These are phyloP conservation scores for Solen grandis DNA, from an alignment of 1,140 invertebrate genomes.

Conservation along the genomic window DNA sequence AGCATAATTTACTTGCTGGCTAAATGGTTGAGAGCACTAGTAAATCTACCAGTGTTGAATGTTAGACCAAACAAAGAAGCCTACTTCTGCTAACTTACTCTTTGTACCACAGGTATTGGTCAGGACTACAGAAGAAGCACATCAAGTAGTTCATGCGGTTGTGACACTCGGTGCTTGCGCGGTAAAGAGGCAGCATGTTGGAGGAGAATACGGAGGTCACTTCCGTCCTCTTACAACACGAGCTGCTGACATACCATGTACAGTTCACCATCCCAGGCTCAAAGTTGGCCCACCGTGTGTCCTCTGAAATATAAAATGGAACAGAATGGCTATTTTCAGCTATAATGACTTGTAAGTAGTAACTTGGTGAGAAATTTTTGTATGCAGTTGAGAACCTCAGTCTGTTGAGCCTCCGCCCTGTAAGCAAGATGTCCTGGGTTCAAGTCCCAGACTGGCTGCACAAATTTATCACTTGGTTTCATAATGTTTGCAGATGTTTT, in stretches of 20 bases:
- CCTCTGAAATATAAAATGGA: conserved; percentile 74
- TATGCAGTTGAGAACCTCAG: no score
- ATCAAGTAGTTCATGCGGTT: conserved; percentile 81
- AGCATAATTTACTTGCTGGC: no score
- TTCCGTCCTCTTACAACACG: conserved; percentile 81
- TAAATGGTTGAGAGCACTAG: no score
- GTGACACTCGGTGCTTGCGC: conserved; percentile 72
- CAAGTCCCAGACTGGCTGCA: no score
- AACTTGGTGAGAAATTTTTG: no score
- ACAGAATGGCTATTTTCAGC: no score
- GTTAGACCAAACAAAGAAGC: neutral
- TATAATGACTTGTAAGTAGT: no score
- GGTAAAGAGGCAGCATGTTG: conserved; percentile 78
- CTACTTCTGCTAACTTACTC: conserved; percentile 59
- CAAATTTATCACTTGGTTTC: no score
- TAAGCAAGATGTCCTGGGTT: no score
- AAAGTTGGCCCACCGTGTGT: conserved; percentile 65
- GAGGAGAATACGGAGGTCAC: conserved; percentile 81
- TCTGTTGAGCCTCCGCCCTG: no score
- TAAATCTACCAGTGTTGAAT: neutral
- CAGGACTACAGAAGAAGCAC: conserved; percentile 81
- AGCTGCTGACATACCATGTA: conserved; percentile 79
- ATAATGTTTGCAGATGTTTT: no score
- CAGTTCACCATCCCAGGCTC: conserved; percentile 80
- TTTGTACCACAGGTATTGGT: conserved; percentile 79